phyloP scores from a whole-genome alignment of 2,888 invertebrate species.

The Microlaimidae sp. region DNA sequence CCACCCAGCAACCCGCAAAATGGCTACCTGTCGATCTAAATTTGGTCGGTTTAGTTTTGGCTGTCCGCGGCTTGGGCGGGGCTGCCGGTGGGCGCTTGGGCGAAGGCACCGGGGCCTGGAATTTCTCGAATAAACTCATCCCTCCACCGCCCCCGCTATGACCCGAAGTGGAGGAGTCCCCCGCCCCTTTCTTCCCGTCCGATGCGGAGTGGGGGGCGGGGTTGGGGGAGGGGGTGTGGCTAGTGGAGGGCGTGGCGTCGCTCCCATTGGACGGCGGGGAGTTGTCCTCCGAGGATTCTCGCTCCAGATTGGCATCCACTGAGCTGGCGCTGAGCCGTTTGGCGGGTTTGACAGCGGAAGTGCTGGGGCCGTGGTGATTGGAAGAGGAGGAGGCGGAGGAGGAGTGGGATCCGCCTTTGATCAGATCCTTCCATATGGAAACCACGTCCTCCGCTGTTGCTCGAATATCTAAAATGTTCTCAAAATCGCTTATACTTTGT shows the following conservation, averaged over 20 bases:
- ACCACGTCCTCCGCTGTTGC: not conserved
- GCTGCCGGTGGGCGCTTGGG: not conserved
- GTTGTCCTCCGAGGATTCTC: not conserved
- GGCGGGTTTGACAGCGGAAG: not conserved
- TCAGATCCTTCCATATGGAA: conserved; percentile 2
- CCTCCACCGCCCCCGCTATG: no score
- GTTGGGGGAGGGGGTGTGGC: not conserved
- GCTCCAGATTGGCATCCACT: not conserved
- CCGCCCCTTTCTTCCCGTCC: not conserved
- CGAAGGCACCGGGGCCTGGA: not conserved
- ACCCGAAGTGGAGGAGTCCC: no score
- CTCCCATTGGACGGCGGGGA: not conserved
- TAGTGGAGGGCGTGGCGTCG: not conserved
- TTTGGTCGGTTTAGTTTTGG: not conserved
- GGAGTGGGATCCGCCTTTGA: not conserved
- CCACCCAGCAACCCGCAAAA: no score
- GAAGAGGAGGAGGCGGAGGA: not conserved
- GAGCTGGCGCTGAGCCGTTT: no score
- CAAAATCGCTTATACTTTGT: no score
- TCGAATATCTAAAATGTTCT: not conserved
- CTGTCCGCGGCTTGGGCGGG: not conserved
- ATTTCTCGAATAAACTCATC: conserved; percentile 2
- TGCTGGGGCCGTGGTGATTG: not conserved
- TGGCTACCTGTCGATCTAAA: not conserved
- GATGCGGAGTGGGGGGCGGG: no score